These are phyloP conservation scores for Noctuana brunneofusca DNA, from an alignment of 2,888 invertebrate species.

Conservation along the genomic window DNA sequence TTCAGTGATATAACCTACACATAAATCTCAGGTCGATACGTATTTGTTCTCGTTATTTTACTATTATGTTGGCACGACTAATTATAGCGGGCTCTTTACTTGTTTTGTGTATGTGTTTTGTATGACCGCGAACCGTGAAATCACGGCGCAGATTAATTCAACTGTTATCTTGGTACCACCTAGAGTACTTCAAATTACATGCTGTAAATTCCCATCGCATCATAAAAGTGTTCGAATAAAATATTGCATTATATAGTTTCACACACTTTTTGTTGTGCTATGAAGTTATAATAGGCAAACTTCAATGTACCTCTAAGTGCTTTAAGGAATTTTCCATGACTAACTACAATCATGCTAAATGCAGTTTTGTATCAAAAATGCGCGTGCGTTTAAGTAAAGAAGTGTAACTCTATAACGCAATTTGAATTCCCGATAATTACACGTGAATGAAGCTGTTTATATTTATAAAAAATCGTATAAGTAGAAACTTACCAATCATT, in stretches of 20 bases:
- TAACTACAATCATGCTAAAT: no score
- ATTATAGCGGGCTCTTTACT: background rate
- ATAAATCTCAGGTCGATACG: background rate
- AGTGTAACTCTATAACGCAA: no score
- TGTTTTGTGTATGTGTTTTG: slow-evolving; percentile 19
- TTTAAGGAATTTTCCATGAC: no score
- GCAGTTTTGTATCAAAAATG: no score
- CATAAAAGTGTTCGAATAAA: slow-evolving; percentile 12
- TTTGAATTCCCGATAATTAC: no score
- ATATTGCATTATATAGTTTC: slow-evolving; percentile 15
- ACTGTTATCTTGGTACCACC: slow-evolving; percentile 18
- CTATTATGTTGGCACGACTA: background rate
- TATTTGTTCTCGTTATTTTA: background rate
- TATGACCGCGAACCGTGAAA: slow-evolving; percentile 23
- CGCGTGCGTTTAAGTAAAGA: no score
- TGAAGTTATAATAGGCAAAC: background rate
- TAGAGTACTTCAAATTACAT: slow-evolving; percentile 9
- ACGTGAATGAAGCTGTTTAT: no score
- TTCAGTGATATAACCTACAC: no score
- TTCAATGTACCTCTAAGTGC: background rate
- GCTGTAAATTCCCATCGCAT: slow-evolving; percentile 26
- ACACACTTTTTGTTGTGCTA: slow-evolving; percentile 9
- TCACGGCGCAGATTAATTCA: slow-evolving; percentile 24
- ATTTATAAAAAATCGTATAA: no score
- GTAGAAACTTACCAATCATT: no score